These are phyloP conservation scores for Peromyscus nudipes DNA, from an alignment of 2,797 vertebrate species.

Conservation along the genomic window DNA sequence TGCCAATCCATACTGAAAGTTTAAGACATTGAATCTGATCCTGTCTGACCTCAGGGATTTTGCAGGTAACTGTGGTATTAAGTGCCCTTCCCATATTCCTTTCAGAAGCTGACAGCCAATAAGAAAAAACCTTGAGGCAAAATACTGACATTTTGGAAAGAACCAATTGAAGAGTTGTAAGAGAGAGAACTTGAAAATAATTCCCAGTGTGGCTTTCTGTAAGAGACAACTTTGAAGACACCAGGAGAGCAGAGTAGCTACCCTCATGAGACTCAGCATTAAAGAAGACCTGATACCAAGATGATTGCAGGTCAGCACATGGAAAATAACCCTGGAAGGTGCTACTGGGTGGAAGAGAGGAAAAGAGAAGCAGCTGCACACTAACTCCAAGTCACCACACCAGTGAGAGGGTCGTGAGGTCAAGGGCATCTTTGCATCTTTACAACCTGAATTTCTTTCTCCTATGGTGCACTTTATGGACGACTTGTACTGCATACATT, in stretches of 20 bases:
- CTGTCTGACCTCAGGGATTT: not conserved
- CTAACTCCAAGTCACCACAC: not conserved
- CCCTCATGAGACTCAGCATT: rapidly evolving
- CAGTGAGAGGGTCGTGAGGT: constrained; percentile 50
- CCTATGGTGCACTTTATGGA: constrained; percentile 38
- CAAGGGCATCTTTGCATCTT: constrained; percentile 63
- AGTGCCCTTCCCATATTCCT: constrained; percentile 36
- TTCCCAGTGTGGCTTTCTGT: constrained; percentile 11
- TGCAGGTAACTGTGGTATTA: constrained; percentile 19
- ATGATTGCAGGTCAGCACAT: constrained; percentile 4
- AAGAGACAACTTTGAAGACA: constrained; percentile 36
- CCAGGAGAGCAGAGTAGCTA: not conserved
- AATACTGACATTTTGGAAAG: constrained; percentile 62
- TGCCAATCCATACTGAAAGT: constrained; percentile 53
- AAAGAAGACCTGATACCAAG: not conserved
- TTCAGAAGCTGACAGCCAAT: constrained; percentile 68
- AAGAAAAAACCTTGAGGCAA: constrained; percentile 56
- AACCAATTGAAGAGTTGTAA: constrained; percentile 24
- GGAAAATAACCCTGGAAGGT: constrained; percentile 23
- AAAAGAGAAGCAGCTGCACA: constrained; percentile 26
- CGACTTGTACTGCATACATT: constrained; percentile 55
- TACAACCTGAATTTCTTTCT: constrained; percentile 55
- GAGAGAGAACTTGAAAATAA: constrained; percentile 55
- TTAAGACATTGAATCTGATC: not conserved
- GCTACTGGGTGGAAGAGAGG: not conserved